Conservation (phyloP, 1,140 invertebrate species). For the Zophobas atratus region DNA sequence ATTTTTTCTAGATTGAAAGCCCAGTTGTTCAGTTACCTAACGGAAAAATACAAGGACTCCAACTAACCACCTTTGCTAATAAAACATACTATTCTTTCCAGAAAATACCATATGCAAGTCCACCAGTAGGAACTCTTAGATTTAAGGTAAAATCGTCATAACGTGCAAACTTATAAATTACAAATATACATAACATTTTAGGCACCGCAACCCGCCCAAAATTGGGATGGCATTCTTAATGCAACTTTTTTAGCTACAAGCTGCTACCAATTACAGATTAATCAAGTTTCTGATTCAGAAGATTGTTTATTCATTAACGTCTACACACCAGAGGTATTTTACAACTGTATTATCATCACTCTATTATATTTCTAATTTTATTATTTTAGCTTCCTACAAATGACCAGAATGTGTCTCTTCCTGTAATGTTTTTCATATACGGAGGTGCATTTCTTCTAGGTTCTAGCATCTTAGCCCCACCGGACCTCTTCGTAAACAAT, state of each 20-base stretch:
- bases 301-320: conserved; percentile 53
- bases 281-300: conserved; percentile 36
- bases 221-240: conserved; percentile 48
- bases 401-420: conserved; percentile 4
- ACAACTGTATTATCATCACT: not conserved
- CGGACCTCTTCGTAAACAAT: conserved; percentile 71
- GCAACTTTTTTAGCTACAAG: conserved; percentile 33
- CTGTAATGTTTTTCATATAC: conserved; percentile 81
- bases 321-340: conserved; percentile 47
- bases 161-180: not conserved
- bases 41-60: not conserved
- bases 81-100: conserved; percentile 34
- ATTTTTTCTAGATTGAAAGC: not conserved
- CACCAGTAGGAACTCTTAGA: conserved; percentile 40
- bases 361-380: not conserved
- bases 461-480: conserved; percentile 66
- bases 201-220: conserved; percentile 39
- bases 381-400: conserved; percentile 15
- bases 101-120: conserved; percentile 46
- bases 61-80: not conserved
- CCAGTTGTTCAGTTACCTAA: not conserved
- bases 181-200: not conserved
- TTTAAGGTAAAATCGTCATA: not conserved
- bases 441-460: conserved; percentile 77
- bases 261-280: conserved; percentile 29